These are phyloP conservation scores for Xenopus tropicalis DNA, from an alignment of 2,113 vertebrate genomes.

Conservation along the genomic window DNA sequence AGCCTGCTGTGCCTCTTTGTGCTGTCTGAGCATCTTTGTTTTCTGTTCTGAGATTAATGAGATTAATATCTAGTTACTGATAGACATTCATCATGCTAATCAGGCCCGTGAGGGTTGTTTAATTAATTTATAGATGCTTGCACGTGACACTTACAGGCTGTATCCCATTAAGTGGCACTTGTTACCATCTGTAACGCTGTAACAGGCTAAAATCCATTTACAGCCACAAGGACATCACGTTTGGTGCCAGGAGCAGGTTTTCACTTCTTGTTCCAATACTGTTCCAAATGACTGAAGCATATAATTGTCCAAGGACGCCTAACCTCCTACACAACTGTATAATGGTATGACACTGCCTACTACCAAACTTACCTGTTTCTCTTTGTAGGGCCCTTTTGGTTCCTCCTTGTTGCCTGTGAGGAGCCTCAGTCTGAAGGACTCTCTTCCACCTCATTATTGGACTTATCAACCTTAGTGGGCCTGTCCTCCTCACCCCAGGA, in stretches of 20 bases:
- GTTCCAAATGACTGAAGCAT: too few relatives aligned
- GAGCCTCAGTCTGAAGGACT: constrained; percentile 60
- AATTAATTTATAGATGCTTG: constrained; percentile 19
- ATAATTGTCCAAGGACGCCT: too few relatives aligned
- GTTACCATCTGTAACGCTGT: neutral
- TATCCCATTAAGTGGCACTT: constrained; percentile 2
- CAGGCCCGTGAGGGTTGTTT: constrained; percentile 25
- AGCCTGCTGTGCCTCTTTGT: neutral
- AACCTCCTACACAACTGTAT: too few relatives aligned
- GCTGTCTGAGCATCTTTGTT: constrained; percentile 7
- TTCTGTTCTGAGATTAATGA: constrained; percentile 32
- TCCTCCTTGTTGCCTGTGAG: constrained; percentile 51
- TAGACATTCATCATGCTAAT: constrained; percentile 28
- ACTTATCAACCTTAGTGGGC: constrained; percentile 50
- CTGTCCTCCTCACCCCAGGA: constrained; percentile 52
- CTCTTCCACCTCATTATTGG: constrained; percentile 67
- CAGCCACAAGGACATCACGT: too few relatives aligned
- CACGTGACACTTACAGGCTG: constrained; percentile 8
- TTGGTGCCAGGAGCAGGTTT: too few relatives aligned
- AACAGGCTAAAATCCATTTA: too few relatives aligned
- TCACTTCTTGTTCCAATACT: too few relatives aligned
- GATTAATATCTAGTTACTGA: neutral
- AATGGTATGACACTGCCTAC: too few relatives aligned
- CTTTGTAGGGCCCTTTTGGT: constrained; percentile 55
- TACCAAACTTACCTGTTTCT: too few relatives aligned